Evolutionary conservation across 1,140 invertebrate genomes (phyloP).

Genomic region (Mycetomoellerius zeteki): DNA sequence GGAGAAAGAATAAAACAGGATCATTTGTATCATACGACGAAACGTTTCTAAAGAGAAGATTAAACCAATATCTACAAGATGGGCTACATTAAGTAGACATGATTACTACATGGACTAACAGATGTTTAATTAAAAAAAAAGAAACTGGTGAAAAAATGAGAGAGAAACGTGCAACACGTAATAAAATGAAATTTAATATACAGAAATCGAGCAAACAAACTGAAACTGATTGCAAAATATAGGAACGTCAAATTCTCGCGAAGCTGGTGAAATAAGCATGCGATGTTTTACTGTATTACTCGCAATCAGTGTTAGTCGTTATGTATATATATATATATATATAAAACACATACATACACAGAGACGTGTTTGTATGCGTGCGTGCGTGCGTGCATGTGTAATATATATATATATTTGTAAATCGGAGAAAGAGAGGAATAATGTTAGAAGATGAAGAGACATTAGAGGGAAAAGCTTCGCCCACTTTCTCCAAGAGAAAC

Average conservation of each 20-base stretch:
- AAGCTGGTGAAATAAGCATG: constrained; percentile 33
- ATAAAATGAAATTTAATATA: constrained; percentile 37
- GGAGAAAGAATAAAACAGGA: background rate
- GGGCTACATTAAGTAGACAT: background rate
- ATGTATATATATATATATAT: background rate
- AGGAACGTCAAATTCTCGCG: constrained; percentile 20
- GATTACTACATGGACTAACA: background rate
- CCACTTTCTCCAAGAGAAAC: constrained; percentile 58
- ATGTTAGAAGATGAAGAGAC: constrained; percentile 43
- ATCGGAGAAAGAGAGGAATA: background rate
- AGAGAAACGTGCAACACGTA: background rate
- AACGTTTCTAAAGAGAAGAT: constrained; percentile 16
- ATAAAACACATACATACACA: background rate
- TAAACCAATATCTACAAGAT: background rate
- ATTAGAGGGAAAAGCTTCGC: constrained; percentile 46
- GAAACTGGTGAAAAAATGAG: background rate
- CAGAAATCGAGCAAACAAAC: constrained; percentile 25
- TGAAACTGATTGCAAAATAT: constrained; percentile 8
- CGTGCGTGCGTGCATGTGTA: background rate
- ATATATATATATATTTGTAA: constrained; percentile 23
- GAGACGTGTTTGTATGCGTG: too few relatives aligned
- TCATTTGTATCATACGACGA: background rate
- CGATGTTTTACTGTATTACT: constrained; percentile 34
- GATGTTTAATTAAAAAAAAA: background rate
- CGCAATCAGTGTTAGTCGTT: constrained; percentile 47